Conservation (phyloP, 2,113 vertebrate species). For the Cyprinodon variegatus region DNA sequence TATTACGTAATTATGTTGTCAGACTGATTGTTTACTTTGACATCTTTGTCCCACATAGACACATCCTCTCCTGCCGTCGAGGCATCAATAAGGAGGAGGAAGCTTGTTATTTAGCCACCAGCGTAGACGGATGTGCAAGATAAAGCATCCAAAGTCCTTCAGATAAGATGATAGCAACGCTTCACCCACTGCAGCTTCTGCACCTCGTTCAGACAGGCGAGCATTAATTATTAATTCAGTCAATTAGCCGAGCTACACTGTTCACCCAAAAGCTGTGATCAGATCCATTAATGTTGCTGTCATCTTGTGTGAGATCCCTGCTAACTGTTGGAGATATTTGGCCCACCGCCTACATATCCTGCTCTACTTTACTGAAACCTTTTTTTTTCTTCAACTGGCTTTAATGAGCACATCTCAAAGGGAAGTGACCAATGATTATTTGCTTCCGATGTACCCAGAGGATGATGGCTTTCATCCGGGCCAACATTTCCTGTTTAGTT, state of each 20-base stretch:
- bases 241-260: slow-evolving; percentile 84
- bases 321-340: background rate
- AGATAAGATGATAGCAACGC: slow-evolving; percentile 54
- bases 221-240: slow-evolving; percentile 85
- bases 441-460: background rate
- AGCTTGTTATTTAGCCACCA: slow-evolving; percentile 31
- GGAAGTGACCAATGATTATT: background rate
- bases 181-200: slow-evolving; percentile 32
- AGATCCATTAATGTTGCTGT: slow-evolving; percentile 66
- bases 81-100: slow-evolving; percentile 45
- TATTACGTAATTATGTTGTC: slow-evolving; percentile 74
- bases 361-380: background rate
- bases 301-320: slow-evolving; percentile 16
- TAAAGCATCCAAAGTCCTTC: slow-evolving; percentile 46
- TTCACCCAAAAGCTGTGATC: slow-evolving; percentile 81
- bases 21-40: slow-evolving; percentile 65
- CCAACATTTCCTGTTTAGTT: background rate
- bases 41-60: slow-evolving; percentile 41
- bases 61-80: slow-evolving; percentile 41
- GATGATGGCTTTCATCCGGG: background rate
- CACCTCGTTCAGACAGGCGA: slow-evolving; percentile 45
- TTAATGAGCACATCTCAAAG: background rate
- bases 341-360: background rate
- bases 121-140: slow-evolving; percentile 38
- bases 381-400: background rate